A percentile compares a stretch with the other conserved stretches of the same genome.
phyloP scores from a whole-genome alignment of 2,113 vertebrate species.

The Gavialis gangeticus region DNA sequence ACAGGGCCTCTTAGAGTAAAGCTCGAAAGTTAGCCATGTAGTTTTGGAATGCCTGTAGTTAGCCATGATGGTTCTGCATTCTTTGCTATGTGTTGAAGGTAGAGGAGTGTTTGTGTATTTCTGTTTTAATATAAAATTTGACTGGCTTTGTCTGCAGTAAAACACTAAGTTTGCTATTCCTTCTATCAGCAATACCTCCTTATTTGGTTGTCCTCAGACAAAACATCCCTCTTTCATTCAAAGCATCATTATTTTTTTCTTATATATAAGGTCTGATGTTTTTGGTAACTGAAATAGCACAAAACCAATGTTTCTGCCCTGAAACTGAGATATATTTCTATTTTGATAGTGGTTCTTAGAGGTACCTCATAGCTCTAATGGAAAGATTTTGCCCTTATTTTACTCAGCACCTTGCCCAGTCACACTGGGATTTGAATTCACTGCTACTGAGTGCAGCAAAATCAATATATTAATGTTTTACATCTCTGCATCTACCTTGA shows the following conservation, averaged over 20 bases:
- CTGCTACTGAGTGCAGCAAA: background rate
- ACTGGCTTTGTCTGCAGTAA: background rate
- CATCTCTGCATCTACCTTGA: background rate
- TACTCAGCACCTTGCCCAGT: background rate
- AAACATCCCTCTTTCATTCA: background rate
- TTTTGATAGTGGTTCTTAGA: background rate
- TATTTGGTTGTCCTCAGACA: background rate
- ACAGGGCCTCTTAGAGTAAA: no score
- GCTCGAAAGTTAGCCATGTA: no score
- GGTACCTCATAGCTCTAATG: background rate
- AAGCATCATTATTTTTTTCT: background rate
- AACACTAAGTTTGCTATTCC: background rate
- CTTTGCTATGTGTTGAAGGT: background rate
- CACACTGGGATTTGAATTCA: conserved; percentile 48
- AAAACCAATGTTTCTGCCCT: background rate
- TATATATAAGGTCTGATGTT: background rate
- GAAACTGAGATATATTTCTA: background rate
- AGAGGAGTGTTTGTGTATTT: rapidly evolving
- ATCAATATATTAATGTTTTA: conserved; percentile 28
- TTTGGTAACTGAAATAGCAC: background rate
- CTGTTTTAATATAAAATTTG: background rate
- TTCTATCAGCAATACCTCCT: background rate
- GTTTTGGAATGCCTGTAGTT: background rate
- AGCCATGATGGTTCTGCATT: background rate
- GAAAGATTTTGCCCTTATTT: background rate